phyloP scores from a whole-genome alignment of 2,797 vertebrate genomes.

The Enteromius thamalakanensis region DNA sequence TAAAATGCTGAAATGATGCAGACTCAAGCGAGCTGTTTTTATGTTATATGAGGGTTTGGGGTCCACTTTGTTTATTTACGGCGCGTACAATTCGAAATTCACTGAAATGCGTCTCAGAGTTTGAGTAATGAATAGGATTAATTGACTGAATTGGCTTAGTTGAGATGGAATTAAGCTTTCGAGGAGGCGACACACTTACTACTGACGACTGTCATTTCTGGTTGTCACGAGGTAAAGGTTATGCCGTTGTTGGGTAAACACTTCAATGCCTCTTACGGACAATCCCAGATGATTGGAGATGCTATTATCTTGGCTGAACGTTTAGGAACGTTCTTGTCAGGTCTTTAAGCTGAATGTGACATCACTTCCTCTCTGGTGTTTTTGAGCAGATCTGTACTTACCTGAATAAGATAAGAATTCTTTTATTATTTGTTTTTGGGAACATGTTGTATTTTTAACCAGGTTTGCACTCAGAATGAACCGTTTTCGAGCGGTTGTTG shows the following conservation, averaged over 20 bases:
- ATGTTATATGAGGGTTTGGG: background rate
- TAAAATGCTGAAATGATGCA: background rate
- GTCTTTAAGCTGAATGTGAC: slow-evolving; percentile 2
- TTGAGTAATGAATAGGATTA: slow-evolving; percentile 36
- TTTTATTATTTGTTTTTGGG: background rate
- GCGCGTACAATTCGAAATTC: background rate
- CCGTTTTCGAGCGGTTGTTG: background rate
- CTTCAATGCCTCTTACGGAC: slow-evolving; percentile 17
- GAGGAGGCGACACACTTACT: slow-evolving; percentile 1
- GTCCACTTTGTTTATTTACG: slow-evolving; percentile 17
- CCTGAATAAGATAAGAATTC: background rate
- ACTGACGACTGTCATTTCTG: slow-evolving; percentile 13
- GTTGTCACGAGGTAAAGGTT: slow-evolving; percentile 14
- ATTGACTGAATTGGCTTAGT: slow-evolving; percentile 37
- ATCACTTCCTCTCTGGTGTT: slow-evolving; percentile 22
- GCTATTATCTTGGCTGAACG: slow-evolving; percentile 15
- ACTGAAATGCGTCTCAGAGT: slow-evolving; percentile 9
- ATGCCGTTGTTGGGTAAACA: slow-evolving; percentile 31
- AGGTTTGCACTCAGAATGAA: background rate
- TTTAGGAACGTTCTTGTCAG: background rate
- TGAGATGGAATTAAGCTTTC: slow-evolving; percentile 30
- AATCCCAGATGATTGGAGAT: slow-evolving; percentile 36
- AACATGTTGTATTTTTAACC: slow-evolving; percentile 7
- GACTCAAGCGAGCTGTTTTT: slow-evolving; percentile 1
- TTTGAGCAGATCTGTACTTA: background rate